Conservation (phyloP, 2,888 invertebrate species). For the Pharmacophagus antenor region DNA sequence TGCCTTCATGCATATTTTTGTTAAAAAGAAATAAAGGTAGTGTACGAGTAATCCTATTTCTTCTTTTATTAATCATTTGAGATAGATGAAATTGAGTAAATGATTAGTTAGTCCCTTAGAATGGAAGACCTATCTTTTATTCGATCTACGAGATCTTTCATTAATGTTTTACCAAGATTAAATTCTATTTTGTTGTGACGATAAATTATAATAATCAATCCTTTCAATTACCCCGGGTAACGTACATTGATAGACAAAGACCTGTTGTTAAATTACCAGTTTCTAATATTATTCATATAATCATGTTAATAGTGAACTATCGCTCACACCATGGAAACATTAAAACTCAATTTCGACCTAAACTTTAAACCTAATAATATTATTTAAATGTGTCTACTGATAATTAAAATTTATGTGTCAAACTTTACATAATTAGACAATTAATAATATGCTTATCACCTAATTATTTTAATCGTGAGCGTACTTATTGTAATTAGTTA, state of each 20-base stretch:
- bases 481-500: slow-evolving; percentile 5
- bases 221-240: background rate
- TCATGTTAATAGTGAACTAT: background rate
- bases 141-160: background rate
- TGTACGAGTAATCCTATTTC: too few species aligned
- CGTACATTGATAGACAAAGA: background rate
- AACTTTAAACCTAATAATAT: slow-evolving; percentile 11
- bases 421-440: slow-evolving; percentile 15
- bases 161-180: background rate
- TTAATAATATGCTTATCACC: slow-evolving; percentile 17
- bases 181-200: background rate
- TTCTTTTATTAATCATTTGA: too few species aligned
- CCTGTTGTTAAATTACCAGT: background rate
- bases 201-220: background rate
- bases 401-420: slow-evolving; percentile 9
- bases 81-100: too few species aligned
- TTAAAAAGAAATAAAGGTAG: too few species aligned
- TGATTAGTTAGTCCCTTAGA: too few species aligned
- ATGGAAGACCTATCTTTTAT: background rate
- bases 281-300: background rate
- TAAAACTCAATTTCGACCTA: background rate
- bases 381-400: slow-evolving; percentile 15
- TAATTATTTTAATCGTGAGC: slow-evolving; percentile 10
- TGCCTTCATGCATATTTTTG: too few species aligned
- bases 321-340: background rate